Evolutionary conservation across 2,888 invertebrate genomes (phyloP).

Genomic region (Stegana nigrithorax): DNA sequence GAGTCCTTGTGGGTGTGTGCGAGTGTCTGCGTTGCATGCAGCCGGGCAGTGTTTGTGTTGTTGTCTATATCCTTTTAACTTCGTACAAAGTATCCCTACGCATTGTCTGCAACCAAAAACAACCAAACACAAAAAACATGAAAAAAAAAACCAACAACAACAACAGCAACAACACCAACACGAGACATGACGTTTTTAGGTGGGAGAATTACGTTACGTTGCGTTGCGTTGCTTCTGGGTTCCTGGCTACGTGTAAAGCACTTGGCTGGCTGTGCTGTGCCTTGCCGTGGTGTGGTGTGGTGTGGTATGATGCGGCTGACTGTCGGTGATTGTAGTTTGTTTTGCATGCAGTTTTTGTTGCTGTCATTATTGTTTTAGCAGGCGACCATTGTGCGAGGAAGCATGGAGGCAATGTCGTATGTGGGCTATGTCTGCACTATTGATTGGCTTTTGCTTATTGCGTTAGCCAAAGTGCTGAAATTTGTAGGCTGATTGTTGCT

Average conservation of each 20-base stretch:
- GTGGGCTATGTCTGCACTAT: not conserved
- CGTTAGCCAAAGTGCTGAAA: not conserved
- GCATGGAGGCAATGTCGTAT: no score
- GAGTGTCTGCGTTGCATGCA: slow-evolving; percentile 31
- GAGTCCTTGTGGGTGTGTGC: slow-evolving; percentile 13
- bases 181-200: no score
- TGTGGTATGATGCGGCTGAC: not conserved
- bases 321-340: slow-evolving; percentile 9
- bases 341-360: slow-evolving; percentile 7
- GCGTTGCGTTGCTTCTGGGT: slow-evolving; percentile 22
- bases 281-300: not conserved
- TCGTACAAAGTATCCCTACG: slow-evolving; percentile 46
- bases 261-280: not conserved
- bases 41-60: slow-evolving; percentile 34
- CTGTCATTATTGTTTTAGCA: not conserved
- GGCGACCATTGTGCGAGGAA: no score
- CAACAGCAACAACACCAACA: no score
- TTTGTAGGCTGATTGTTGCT: not conserved
- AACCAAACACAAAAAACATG: slow-evolving; percentile 8
- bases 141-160: slow-evolving; percentile 36
- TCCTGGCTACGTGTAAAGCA: not conserved
- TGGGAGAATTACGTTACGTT: slow-evolving; percentile 46
- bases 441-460: not conserved
- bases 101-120: slow-evolving; percentile 52
- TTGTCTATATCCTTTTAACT: slow-evolving; percentile 50